Evolutionary conservation across 2,113 vertebrate species (phyloP), one percentile per base, ranked within the genome.

Genomic region (Leptocoma aspasia): DNA sequence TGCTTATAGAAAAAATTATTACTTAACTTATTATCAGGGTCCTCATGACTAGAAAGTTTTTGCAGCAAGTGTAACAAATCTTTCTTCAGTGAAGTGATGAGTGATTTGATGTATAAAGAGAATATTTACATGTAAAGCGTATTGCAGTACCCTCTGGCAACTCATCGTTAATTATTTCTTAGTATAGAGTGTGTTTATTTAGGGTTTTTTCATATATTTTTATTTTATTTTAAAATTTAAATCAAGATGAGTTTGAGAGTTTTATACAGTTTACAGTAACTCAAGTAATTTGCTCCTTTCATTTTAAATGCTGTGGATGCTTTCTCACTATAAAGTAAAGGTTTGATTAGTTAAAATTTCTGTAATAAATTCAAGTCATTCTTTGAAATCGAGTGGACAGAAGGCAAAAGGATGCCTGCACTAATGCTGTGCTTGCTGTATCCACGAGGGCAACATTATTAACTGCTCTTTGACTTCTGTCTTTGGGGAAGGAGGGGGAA

Each of bases 1-100:
- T 89, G 41, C 92, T 96, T 97, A 84, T 81, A 63, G 95, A 90
- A 95, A 71, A 94, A 76, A 11, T n/a, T 86, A 86, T 96, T 50
- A 50, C 35, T 96, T 92, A 69, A 21, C 68, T 94, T 90, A 69
- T 65, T 94, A 75, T 84, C 89, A 84, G 94, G 94, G 80, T 90
- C 77, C 72, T 92, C 1, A 5, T 77, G 39, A 78, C 53, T 91
- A 90, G 77, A 66, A 89, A 56, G 60, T 53, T 84, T 91, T 52
- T 83, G 78, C 84, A 80, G 15, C 27, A 80, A 86, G 33, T 45
- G 16, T 78, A 60, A 81, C 9, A 63, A 70, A 35, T 45, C 22
- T 45, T 80, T 89, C 42, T 50, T 45, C 27, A 31, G 24, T 73
- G 57, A 84, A 22, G 22, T 75, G 35, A 19, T 75, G 19, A 14